phyloP scores from a whole-genome alignment of 2,888 invertebrate genomes.

The Melinopterus prodromus region DNA sequence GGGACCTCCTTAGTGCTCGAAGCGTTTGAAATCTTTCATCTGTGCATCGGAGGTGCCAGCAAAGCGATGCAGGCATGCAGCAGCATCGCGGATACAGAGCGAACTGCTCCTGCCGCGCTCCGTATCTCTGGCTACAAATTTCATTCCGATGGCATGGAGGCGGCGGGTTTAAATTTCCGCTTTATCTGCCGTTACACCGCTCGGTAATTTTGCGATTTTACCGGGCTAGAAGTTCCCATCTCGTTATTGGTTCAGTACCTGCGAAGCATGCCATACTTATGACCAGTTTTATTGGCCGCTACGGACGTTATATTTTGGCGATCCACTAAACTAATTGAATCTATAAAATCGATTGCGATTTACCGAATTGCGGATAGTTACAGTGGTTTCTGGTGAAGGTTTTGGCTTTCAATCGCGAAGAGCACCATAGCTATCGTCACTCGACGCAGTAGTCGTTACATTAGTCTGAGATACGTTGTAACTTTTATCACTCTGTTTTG shows the following conservation, averaged over 20 bases:
- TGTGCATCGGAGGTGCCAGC: background rate
- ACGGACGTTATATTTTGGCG: background rate
- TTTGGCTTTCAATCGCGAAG: too few relatives aligned
- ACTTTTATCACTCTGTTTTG: too few relatives aligned
- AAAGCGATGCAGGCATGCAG: background rate
- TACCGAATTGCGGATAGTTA: background rate
- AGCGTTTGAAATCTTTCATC: background rate
- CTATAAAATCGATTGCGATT: background rate
- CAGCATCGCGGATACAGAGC: background rate
- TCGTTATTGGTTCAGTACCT: background rate
- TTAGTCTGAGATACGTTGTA: too few relatives aligned
- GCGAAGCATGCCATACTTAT: background rate
- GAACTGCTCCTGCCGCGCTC: background rate
- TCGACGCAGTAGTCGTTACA: too few relatives aligned
- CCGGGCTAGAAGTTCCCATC: background rate
- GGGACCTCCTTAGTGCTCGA: background rate
- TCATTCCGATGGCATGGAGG: background rate
- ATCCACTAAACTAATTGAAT: background rate
- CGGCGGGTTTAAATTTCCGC: background rate
- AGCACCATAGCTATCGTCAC: too few relatives aligned
- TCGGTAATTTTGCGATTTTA: background rate
- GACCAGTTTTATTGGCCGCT: background rate
- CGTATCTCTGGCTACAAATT: background rate
- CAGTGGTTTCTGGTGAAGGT: too few relatives aligned
- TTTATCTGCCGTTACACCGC: background rate